These are phyloP conservation scores for Tenthredo scrophulariae DNA, from an alignment of 2,888 invertebrate genomes.

Conservation along the genomic window DNA sequence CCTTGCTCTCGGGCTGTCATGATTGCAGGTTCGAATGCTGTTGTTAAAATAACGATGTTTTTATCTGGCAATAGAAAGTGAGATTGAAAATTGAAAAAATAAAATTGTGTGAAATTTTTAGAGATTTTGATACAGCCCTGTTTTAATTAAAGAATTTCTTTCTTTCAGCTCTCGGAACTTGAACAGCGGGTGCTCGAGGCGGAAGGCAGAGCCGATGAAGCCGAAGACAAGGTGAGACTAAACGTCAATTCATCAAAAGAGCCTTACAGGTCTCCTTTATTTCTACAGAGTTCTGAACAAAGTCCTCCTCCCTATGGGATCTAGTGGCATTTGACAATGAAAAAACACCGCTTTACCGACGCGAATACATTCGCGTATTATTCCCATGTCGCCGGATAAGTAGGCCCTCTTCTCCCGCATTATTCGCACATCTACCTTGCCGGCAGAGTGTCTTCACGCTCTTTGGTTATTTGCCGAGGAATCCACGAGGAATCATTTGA, in stretches of 20 bases:
- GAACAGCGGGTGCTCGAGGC: constrained; percentile 96
- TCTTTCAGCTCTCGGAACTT: constrained; percentile 94
- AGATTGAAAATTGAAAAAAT: neutral
- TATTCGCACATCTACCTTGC: neutral
- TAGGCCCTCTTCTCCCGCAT: neutral
- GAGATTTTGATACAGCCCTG: neutral
- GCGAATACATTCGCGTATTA: neutral
- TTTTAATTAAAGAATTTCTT: neutral
- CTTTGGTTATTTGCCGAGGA: neutral
- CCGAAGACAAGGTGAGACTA: constrained; percentile 93
- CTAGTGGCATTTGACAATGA: neutral
- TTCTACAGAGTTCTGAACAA: neutral
- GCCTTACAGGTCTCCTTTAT: neutral
- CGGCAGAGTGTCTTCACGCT: neutral
- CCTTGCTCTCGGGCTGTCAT: neutral
- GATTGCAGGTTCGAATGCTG: neutral
- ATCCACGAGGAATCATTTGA: neutral
- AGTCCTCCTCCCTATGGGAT: neutral
- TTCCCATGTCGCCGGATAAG: neutral
- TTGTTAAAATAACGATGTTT: neutral
- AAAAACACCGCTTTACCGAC: constrained; percentile 13
- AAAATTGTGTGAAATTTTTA: neutral
- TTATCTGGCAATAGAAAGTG: neutral
- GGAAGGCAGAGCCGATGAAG: constrained; percentile 94
- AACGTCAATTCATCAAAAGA: neutral